Percentiles rank a stretch among this genome's conserved stretches.
phyloP scores from a whole-genome alignment of 1,140 invertebrate genomes.

The Lordiphosa collinella region DNA sequence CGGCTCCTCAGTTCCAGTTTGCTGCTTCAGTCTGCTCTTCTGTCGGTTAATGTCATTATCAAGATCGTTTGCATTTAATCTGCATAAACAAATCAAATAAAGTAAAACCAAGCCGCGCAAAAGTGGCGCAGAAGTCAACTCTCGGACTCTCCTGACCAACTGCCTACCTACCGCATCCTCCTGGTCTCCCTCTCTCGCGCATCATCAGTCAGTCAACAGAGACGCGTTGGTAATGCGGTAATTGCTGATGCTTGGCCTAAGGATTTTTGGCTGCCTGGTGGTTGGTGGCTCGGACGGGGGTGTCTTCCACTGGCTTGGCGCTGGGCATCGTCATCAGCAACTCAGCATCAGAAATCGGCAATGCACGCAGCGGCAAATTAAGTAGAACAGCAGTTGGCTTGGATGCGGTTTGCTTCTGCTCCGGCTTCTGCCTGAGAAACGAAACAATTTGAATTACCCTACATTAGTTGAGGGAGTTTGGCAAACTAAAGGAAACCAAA shows the following conservation, averaged over 20 bases:
- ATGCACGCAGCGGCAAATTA: conserved; percentile 74
- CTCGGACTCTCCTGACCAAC: conserved; percentile 24
- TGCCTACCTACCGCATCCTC: conserved; percentile 4
- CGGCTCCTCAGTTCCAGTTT: conserved; percentile 16
- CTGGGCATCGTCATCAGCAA: conserved; percentile 30
- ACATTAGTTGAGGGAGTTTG: background rate
- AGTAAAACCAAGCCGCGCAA: conserved; percentile 57
- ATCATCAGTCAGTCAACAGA: conserved; percentile 48
- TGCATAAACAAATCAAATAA: conserved; percentile 79
- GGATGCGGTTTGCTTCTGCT: conserved; percentile 40
- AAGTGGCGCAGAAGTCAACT: conserved; percentile 59
- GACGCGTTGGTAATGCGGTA: conserved; percentile 70
- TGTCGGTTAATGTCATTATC: conserved; percentile 79
- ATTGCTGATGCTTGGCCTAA: conserved; percentile 56
- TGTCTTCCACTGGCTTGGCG: conserved; percentile 10
- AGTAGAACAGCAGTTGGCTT: conserved; percentile 67
- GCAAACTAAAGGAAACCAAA: background rate
- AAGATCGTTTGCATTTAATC: conserved; percentile 79
- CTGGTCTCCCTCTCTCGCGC: conserved; percentile 7
- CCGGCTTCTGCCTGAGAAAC: conserved; percentile 19
- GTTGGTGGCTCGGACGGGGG: conserved; percentile 17
- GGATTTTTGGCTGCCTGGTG: conserved; percentile 20
- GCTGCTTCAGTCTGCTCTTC: conserved; percentile 43
- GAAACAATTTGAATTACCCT: conserved; percentile 28
- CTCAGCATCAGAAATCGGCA: conserved; percentile 53